Percentiles rank a stretch among this genome's conserved stretches.
Evolutionary conservation across 2,797 vertebrate species (phyloP).

Genomic region (Sebastes vulpes): DNA sequence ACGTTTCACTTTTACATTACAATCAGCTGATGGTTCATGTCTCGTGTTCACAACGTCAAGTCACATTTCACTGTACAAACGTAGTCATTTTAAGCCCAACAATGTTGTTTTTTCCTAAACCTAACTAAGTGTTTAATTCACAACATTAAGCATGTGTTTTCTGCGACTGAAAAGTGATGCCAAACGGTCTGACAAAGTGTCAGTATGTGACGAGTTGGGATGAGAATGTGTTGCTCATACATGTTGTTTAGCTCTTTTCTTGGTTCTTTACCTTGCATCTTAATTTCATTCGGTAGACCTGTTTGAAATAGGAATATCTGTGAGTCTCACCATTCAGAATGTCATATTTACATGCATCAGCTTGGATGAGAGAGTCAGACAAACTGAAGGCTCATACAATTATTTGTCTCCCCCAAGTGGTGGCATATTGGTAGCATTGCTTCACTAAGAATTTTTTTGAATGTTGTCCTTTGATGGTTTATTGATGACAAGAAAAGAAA

Average conservation of each 20-base stretch:
- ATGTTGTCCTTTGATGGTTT: neutral
- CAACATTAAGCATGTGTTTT: neutral
- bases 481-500: neutral
- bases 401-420: conserved; percentile 76
- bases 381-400: neutral
- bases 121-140: too few species aligned
- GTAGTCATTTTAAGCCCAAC: neutral
- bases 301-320: neutral
- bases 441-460: neutral
- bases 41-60: neutral
- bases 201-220: neutral
- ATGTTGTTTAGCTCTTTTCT: neutral
- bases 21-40: neutral
- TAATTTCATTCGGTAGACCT: neutral
- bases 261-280: neutral
- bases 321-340: neutral
- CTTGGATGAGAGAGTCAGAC: neutral
- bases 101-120: too few species aligned
- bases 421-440: neutral
- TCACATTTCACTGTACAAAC: neutral
- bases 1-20: too few species aligned
- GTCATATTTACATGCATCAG: neutral
- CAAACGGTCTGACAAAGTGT: neutral
- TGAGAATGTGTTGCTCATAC: neutral
- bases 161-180: neutral